Evolutionary conservation across 2,797 vertebrate species (phyloP), one percentile per base, ranked within the genome.

Genomic region (Chaunax sp.): DNA sequence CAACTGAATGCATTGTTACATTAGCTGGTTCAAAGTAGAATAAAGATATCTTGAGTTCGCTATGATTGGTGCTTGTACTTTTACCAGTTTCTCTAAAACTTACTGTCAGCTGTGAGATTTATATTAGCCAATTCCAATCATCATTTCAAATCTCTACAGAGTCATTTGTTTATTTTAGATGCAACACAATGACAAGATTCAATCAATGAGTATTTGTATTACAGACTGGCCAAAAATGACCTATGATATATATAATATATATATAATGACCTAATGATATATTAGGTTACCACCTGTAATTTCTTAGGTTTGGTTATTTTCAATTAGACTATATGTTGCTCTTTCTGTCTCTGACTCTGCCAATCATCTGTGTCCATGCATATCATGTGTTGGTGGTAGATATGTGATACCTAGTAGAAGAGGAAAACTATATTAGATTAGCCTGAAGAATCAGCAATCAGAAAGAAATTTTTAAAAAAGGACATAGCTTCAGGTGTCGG

Each of bases 31-130:
- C 45, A 53, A 5, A 20, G 44, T 49, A 44, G 53, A 64, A 64
- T 75, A 78, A 73, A 69, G 61, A 67, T 61, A 25, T 16, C 51
- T 19, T 43, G 22, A 43, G 28, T 43, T 58, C 54, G 67, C 64
- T 66, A 28, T 50, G 58, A 57, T 38, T 12, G 49, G 26, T 44
- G 52, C 54, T 52, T 54, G 33, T 19, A 14, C 20, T 69, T n/a
- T n/a, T n/a, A n/a, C n/a, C n/a, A n/a, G n/a, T n/a, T n/a, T n/a
- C n/a, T n/a, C n/a, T n/a, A n/a, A n/a, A n/a, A n/a, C n/a, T n/a
- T n/a, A n/a, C n/a, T n/a, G n/a, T n/a, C n/a, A n/a, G n/a, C n/a
- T n/a, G n/a, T n/a, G n/a, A n/a, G n/a, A n/a, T n/a, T n/a, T n/a
- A n/a, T n/a, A n/a, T n/a, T n/a, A n/a, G n/a, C n/a, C n/a, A n/a